Percentiles rank a stretch among this genome's conserved stretches.
Conservation (phyloP, 2,113 vertebrate species). For the Pelvicachromis taeniatus region DNA sequence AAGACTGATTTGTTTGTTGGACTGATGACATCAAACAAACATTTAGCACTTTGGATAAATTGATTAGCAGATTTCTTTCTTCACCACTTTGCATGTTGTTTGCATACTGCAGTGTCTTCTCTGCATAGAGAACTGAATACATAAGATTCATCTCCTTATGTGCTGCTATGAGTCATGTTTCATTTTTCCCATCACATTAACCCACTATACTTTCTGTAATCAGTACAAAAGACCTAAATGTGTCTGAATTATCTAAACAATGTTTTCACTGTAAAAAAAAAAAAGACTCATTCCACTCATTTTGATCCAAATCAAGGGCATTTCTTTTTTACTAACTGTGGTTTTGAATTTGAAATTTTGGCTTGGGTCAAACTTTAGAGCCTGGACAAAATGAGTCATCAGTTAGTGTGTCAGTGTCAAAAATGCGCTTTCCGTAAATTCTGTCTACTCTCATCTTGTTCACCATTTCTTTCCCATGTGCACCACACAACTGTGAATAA, state of each 20-base stretch:
- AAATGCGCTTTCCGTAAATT: neutral
- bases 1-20: neutral
- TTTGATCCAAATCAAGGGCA: neutral
- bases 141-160: neutral
- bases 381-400: neutral
- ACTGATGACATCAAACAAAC: neutral
- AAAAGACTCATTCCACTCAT: neutral
- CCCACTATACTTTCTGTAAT: neutral
- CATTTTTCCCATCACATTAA: neutral
- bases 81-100: neutral
- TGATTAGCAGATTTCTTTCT: neutral
- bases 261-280: neutral
- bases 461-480: neutral
- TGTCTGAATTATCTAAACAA: neutral
- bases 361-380: neutral
- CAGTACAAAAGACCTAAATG: neutral
- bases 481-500: neutral
- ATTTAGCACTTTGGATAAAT: neutral
- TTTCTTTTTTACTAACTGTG: neutral
- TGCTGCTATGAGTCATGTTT: neutral
- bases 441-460: neutral
- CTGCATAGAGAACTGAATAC: neutral
- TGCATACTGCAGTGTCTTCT: neutral
- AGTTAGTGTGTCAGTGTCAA: neutral
- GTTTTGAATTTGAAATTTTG: rapidly evolving